phyloP scores from a whole-genome alignment of 2,797 vertebrate species.

The Momotus momota region DNA sequence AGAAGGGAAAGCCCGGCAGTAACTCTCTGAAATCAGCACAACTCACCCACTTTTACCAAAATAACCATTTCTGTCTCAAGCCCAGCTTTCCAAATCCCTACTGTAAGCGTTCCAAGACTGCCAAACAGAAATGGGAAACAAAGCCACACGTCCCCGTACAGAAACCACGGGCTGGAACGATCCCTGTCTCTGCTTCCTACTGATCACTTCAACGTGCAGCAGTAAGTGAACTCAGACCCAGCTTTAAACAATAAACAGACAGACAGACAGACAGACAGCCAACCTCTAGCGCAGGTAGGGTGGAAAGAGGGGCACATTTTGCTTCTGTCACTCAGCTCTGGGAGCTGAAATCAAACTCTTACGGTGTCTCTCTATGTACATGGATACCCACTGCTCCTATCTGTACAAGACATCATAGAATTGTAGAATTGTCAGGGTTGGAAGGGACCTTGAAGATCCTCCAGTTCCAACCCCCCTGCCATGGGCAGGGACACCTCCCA shows the following conservation, averaged over 20 bases:
- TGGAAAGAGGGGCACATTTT: not conserved
- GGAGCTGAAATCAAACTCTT: not conserved
- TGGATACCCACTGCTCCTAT: not conserved
- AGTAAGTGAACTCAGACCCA: rapidly evolving
- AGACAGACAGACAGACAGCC: not conserved
- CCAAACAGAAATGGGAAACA: not conserved
- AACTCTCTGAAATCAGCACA: not conserved
- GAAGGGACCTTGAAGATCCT: no score
- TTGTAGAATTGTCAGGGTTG: no score
- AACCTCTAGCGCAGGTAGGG: rapidly evolving
- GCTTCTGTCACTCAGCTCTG: not conserved
- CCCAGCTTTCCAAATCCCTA: not conserved
- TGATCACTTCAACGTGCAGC: not conserved
- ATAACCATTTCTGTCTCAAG: not conserved
- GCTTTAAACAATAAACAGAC: not conserved
- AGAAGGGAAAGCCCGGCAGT: not conserved
- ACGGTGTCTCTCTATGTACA: no score
- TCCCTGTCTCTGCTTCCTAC: not conserved
- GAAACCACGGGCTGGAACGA: not conserved
- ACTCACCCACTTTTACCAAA: not conserved
- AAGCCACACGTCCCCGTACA: not conserved
- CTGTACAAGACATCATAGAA: no score
- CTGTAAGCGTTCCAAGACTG: not conserved
- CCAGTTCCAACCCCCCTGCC: no score
- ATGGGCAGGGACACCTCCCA: no score